phyloP scores from a whole-genome alignment of 2,113 vertebrate genomes.

The Bubo bubo region DNA sequence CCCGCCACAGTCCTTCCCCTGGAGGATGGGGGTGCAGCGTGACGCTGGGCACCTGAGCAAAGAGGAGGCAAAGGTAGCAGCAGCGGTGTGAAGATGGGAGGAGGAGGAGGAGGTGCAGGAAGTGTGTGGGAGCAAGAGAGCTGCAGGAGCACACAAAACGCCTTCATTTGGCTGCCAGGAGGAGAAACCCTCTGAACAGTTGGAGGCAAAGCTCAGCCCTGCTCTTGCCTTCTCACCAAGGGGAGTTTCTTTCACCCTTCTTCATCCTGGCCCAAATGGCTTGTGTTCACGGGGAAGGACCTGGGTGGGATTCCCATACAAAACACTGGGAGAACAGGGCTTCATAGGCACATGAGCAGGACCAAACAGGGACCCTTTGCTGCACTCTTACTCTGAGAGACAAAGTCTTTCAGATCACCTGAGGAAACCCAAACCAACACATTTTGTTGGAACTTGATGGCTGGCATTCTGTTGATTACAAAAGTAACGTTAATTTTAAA shows the following conservation, averaged over 20 bases:
- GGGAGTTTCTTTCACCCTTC: not conserved
- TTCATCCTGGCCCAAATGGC: not conserved
- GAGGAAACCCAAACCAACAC: not conserved
- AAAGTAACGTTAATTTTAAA: not conserved
- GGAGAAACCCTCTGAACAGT: not conserved
- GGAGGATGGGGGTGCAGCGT: not conserved
- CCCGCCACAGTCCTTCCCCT: not conserved
- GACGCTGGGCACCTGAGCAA: not conserved
- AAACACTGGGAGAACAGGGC: not conserved
- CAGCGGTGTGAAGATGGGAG: not conserved
- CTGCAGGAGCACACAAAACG: not conserved
- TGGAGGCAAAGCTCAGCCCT: not conserved
- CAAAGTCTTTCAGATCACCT: not conserved
- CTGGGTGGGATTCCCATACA: not conserved
- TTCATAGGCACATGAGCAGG: not conserved
- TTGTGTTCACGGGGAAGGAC: not conserved
- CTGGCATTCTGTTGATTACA: not conserved
- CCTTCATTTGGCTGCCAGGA: not conserved
- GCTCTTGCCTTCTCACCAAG: not conserved
- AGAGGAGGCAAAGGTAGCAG: not conserved
- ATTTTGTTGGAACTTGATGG: not conserved
- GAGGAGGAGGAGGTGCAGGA: not conserved
- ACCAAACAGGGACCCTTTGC: not conserved
- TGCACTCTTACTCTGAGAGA: not conserved
- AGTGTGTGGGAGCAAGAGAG: not conserved